A percentile compares a stretch with the other conserved stretches of the same genome.
Evolutionary conservation across 2,888 invertebrate species (phyloP).

Genomic region (Tineola bisselliella): DNA sequence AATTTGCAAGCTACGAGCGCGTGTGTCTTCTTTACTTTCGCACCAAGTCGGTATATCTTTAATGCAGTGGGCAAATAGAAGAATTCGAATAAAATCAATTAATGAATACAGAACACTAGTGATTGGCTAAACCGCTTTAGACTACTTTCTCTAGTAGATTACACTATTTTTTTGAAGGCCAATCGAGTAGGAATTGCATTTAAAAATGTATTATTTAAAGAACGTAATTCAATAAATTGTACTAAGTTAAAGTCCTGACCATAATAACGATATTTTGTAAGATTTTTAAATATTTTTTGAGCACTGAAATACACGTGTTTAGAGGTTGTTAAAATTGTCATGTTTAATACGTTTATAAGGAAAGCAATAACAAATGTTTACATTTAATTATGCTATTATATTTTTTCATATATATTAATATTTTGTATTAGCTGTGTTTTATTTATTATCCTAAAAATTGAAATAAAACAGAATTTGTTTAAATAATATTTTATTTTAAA

Average conservation of each 20-base stretch:
- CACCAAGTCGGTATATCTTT: no score
- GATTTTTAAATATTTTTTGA: background rate
- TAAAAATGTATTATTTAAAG: no score
- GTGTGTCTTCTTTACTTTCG: no score
- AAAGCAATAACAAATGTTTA: background rate
- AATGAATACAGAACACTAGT: no score
- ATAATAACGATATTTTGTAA: background rate
- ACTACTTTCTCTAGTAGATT: no score
- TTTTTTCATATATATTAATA: background rate
- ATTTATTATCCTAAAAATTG: background rate
- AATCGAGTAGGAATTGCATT: no score
- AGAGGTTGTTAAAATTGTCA: background rate
- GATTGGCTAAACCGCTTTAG: no score
- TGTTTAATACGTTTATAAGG: background rate
- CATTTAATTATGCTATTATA: background rate
- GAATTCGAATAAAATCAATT: no score
- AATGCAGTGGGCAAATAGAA: no score
- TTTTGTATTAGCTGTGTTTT: background rate
- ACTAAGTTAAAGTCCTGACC: background rate
- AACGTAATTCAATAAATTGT: background rate
- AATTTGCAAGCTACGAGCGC: no score
- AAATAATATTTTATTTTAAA: slow-evolving; percentile 38
- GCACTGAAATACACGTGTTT: background rate
- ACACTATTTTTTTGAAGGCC: no score
- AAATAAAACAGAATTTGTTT: background rate